These are phyloP conservation scores for Phrynosoma blainvillii DNA, from an alignment of 2,113 vertebrate species.

Conservation along the genomic window DNA sequence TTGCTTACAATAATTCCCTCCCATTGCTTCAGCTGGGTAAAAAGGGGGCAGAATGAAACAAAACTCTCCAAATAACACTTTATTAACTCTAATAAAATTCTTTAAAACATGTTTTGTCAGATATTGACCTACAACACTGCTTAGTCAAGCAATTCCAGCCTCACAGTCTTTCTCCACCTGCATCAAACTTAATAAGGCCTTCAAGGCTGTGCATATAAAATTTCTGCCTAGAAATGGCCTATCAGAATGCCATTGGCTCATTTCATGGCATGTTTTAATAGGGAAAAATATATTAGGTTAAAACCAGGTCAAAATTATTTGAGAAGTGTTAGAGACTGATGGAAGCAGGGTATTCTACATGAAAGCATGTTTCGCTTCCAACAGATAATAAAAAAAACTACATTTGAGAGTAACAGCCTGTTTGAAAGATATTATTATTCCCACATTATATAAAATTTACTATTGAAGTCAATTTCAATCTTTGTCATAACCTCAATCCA, in stretches of 20 bases:
- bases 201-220: conserved; percentile 23
- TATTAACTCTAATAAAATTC: conserved; percentile 29
- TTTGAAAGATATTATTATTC: conserved; percentile 45
- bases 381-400: too few species aligned
- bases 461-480: background rate
- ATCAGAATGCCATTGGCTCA: conserved; percentile 32
- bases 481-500: background rate
- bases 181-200: conserved; percentile 11
- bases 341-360: background rate
- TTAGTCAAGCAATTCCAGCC: background rate
- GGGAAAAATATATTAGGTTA: conserved; percentile 61
- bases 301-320: conserved; percentile 59
- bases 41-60: background rate
- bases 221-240: background rate
- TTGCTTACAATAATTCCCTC: conserved; percentile 56
- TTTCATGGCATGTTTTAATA: conserved; percentile 33
- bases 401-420: conserved; percentile 36
- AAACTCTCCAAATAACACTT: conserved; percentile 1
- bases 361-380: too few species aligned
- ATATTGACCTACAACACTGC: conserved; percentile 1
- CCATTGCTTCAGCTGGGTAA: conserved; percentile 39
- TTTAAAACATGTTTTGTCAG: conserved; percentile 40
- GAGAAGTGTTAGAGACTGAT: conserved; percentile 56
- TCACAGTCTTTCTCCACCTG: background rate
- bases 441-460: background rate